Percentiles rank a stretch among this genome's conserved stretches.
phyloP scores from a whole-genome alignment of 2,797 vertebrate genomes.

The Megaceryle alcyon region DNA sequence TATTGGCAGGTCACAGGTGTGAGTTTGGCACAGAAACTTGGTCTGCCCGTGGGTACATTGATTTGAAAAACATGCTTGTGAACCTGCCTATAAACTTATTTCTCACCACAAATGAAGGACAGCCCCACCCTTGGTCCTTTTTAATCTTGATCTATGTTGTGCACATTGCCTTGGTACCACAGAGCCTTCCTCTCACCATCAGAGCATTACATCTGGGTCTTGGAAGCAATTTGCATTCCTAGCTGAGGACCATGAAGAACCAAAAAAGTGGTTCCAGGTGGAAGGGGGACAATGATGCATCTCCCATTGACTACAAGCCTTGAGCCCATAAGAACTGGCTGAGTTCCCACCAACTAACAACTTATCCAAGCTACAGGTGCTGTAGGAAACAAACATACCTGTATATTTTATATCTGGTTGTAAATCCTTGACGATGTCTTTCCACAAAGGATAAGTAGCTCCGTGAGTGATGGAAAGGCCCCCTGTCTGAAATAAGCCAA shows the following conservation, averaged over 20 bases:
- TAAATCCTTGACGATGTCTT: slow-evolving; percentile 99
- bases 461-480: slow-evolving; percentile 99
- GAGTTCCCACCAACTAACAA: not conserved
- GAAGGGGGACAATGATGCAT: rapidly evolving
- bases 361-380: not conserved
- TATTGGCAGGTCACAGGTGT: not conserved
- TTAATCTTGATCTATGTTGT: not conserved
- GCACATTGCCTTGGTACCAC: not conserved
- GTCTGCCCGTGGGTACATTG: not conserved
- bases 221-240: not conserved
- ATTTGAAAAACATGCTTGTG: not conserved
- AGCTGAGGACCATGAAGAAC: not conserved
- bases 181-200: not conserved
- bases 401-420: slow-evolving; percentile 99
- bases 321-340: not conserved
- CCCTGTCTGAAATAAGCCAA: slow-evolving; percentile 99
- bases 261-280: not conserved
- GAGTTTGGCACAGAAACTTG: not conserved
- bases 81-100: not conserved
- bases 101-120: not conserved
- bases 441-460: slow-evolving; percentile 99
- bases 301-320: not conserved
- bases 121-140: not conserved
- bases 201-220: not conserved
- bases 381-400: slow-evolving; percentile 82